These are phyloP conservation scores for Diphyllodes magnificus DNA, from an alignment of 2,113 vertebrate genomes.

Conservation along the genomic window DNA sequence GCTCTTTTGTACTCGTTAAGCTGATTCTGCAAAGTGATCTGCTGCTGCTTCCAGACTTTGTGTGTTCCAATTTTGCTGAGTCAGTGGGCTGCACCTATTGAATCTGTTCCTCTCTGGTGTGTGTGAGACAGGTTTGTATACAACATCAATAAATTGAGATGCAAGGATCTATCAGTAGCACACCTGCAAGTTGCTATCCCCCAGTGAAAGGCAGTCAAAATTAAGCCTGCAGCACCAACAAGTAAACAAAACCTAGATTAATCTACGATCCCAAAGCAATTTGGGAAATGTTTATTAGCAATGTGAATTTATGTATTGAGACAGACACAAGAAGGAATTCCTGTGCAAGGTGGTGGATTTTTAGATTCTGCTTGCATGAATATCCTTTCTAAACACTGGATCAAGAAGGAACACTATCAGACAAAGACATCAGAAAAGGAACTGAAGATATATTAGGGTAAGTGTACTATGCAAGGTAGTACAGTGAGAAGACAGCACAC, in stretches of 20 bases:
- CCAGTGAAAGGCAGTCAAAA: neutral
- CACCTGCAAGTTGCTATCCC: neutral
- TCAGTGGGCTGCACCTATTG: neutral
- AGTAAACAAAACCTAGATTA: neutral
- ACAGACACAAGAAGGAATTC: neutral
- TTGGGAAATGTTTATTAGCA: neutral
- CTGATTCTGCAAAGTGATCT: neutral
- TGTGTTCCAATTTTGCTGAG: neutral
- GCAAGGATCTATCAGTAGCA: neutral
- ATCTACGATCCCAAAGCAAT: neutral
- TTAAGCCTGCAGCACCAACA: neutral
- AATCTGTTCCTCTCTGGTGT: neutral
- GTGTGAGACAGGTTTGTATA: rapidly evolving
- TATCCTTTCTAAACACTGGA: neutral
- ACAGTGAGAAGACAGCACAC: neutral
- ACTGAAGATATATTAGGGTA: neutral
- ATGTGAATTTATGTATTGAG: neutral
- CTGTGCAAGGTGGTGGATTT: neutral
- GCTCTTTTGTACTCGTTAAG: neutral
- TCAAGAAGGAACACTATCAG: neutral
- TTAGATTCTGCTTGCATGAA: neutral
- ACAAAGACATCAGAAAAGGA: neutral
- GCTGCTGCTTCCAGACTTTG: neutral
- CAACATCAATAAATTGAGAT: rapidly evolving
- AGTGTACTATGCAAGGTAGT: neutral